Conservation (phyloP, 1,140 invertebrate genomes). For the Araneus ventricosus region DNA sequence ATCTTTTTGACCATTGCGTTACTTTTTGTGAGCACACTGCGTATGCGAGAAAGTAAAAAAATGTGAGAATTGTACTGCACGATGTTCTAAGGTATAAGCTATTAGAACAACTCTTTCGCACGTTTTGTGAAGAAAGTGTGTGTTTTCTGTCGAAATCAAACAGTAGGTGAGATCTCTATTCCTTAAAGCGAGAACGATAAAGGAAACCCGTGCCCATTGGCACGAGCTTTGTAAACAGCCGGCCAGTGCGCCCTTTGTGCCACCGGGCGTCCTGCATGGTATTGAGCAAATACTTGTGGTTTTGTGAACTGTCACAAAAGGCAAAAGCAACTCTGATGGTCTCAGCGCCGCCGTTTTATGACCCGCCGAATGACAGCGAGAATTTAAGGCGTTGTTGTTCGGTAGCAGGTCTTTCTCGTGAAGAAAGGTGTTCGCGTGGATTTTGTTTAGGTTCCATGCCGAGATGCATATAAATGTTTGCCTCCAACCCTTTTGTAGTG, state of each 20-base stretch:
- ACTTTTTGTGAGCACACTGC: no score
- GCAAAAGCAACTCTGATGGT: neutral
- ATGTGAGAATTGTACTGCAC: neutral
- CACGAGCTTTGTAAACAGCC: neutral
- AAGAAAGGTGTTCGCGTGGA: neutral
- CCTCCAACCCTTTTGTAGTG: no score
- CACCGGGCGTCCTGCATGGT: neutral
- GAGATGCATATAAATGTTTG: no score
- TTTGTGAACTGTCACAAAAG: constrained; percentile 12
- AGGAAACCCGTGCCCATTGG: neutral
- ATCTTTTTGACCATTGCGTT: no score
- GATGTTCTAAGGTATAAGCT: neutral
- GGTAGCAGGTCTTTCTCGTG: neutral
- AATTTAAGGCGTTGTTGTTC: constrained; percentile 22
- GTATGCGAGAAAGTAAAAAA: neutral
- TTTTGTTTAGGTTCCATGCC: neutral
- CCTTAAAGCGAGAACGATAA: neutral
- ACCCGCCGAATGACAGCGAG: neutral
- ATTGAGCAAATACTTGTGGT: constrained; percentile 11
- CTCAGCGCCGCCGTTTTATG: neutral
- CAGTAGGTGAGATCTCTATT: neutral
- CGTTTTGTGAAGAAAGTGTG: neutral
- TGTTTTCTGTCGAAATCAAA: neutral
- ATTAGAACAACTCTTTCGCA: neutral
- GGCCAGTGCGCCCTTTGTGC: neutral